Evolutionary conservation across 2,888 invertebrate genomes (phyloP).

Genomic region (Mesorhabditis spiculigera): DNA sequence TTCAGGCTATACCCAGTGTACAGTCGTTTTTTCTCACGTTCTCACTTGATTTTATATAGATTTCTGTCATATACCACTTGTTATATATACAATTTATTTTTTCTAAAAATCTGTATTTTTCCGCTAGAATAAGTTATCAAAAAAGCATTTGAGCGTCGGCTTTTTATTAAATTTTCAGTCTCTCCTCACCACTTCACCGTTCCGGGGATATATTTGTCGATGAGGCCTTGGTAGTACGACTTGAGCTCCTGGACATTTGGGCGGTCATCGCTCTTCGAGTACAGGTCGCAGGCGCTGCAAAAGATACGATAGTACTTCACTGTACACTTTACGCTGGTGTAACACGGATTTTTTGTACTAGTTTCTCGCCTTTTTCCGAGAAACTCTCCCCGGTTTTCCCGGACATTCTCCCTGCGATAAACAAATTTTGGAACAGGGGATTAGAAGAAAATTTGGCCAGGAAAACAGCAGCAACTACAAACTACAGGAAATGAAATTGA

Average conservation of each 20-base stretch:
- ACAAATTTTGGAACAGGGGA: not conserved
- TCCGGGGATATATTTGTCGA: slow-evolving; percentile 88
- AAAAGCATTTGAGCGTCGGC: too few species aligned
- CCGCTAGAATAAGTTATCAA: too few species aligned
- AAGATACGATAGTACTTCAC: slow-evolving; percentile 15
- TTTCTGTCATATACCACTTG: too few species aligned
- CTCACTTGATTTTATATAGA: too few species aligned
- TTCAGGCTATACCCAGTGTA: too few species aligned
- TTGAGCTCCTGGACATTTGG: slow-evolving; percentile 82
- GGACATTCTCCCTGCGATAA: not conserved
- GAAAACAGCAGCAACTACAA: not conserved
- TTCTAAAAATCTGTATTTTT: too few species aligned
- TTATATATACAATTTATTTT: too few species aligned
- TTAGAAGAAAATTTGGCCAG: not conserved
- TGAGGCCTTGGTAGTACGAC: slow-evolving; percentile 86
- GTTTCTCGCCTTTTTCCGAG: too few species aligned
- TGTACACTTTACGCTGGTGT: not conserved
- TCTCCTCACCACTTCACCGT: slow-evolving; percentile 33
- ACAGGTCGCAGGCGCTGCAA: slow-evolving; percentile 86
- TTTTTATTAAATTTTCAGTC: too few species aligned
- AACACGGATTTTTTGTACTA: not conserved
- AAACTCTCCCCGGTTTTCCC: too few species aligned
- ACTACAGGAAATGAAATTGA: not conserved
- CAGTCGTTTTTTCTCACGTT: too few species aligned
- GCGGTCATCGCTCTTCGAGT: slow-evolving; percentile 76